phyloP scores from a whole-genome alignment of 2,888 invertebrate genomes.

The Drosophila gaucha region DNA sequence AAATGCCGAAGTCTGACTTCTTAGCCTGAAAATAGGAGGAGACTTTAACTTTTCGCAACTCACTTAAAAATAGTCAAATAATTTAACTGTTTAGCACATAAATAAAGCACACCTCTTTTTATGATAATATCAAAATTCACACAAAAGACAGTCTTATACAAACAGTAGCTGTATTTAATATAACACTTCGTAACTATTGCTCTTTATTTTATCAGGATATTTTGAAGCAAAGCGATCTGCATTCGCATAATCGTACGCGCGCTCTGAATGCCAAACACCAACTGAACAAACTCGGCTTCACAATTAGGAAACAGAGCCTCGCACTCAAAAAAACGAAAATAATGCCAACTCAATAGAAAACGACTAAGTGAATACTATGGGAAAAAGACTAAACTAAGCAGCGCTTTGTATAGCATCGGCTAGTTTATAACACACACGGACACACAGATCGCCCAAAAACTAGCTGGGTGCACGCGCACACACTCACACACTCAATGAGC shows the following conservation, averaged over 20 bases:
- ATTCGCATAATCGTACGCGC: constrained; percentile 58
- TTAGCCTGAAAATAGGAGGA: too few relatives aligned
- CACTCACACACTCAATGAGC: constrained; percentile 2
- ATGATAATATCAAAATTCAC: not conserved
- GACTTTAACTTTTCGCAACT: too few relatives aligned
- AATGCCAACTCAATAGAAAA: constrained; percentile 54
- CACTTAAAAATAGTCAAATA: not conserved
- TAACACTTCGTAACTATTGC: not conserved
- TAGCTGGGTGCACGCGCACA: constrained; percentile 39
- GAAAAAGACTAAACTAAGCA: constrained; percentile 35
- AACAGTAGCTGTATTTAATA: not conserved
- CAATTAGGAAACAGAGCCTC: constrained; percentile 70
- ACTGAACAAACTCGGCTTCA: constrained; percentile 73
- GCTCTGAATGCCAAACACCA: constrained; percentile 76
- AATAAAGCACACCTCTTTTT: constrained; percentile 14
- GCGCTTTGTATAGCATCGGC: constrained; percentile 46
- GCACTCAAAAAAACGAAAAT: constrained; percentile 26
- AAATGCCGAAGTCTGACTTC: too few relatives aligned
- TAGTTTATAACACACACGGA: constrained; percentile 48
- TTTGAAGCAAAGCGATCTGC: constrained; percentile 11
- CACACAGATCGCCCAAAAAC: constrained; percentile 50
- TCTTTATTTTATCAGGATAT: constrained; percentile 12
- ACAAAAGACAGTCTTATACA: not conserved
- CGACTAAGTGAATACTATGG: constrained; percentile 49
- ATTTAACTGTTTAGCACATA: not conserved